A percentile compares a stretch with the other conserved stretches of the same genome.
These are phyloP conservation scores for Pseudotriccus pelzelni DNA, from an alignment of 2,797 vertebrate genomes.

Conservation along the genomic window DNA sequence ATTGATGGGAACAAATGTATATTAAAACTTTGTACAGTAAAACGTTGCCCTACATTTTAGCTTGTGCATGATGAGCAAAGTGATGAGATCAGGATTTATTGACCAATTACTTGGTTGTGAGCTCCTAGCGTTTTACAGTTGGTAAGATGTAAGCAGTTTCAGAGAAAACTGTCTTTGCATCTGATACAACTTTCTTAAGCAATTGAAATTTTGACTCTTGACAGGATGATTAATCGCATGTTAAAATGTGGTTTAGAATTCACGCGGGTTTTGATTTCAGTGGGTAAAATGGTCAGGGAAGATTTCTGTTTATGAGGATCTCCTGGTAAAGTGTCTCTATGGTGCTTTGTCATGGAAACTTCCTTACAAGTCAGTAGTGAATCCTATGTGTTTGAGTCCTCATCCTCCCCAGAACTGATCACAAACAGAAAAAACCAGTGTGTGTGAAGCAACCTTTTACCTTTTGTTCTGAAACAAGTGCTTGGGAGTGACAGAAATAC, in stretches of 20 bases:
- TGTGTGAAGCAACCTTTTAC: not conserved
- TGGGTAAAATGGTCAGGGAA: not conserved
- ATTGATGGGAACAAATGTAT: not conserved
- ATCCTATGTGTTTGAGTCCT: not conserved
- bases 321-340: not conserved
- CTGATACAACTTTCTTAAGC: not conserved
- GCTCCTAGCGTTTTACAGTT: not conserved
- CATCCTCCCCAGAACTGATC: not conserved
- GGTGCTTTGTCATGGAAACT: constrained; percentile 25
- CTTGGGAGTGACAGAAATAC: not conserved
- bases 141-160: not conserved
- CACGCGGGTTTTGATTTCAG: not conserved
- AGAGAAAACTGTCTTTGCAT: not conserved
- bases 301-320: not conserved
- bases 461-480: not conserved
- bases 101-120: not conserved
- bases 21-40: constrained; percentile 1
- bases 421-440: not conserved
- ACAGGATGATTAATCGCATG: not conserved
- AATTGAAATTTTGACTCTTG: not conserved
- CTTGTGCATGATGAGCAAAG: not conserved
- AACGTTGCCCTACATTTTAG: not conserved
- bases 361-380: not conserved
- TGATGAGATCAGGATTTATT: not conserved
- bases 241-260: not conserved